Base-by-base conservation (phyloP, 2,797 vertebrate genomes). In the Lagodon rhomboides region DNA sequence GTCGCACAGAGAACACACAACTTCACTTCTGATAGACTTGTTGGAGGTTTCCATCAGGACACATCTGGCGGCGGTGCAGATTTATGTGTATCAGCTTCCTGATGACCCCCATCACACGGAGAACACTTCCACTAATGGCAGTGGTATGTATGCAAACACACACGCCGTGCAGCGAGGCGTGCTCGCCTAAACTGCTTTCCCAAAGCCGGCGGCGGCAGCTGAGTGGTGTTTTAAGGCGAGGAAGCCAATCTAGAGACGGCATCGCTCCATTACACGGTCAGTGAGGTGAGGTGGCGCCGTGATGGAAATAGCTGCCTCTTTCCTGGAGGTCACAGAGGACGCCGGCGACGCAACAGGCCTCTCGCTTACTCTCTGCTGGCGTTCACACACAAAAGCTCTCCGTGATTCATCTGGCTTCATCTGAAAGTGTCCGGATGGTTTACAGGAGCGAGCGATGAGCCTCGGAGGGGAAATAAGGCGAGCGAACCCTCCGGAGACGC, bases 241-340 rank as follows among this genome's bases (percentile, higher is more conserved):
- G 80, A 53, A 89, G 84, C 84, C 88, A 92, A 93, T 92, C 88
- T 83, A 68, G 67, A 64, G 16, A 1, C 67, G 4, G 86, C 82
- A 55, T 80, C 85, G 89, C 90, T 91, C 89, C 92, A 92, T 93
- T 93, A 93, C 89, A 72, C 64, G 85, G 87, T 74, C 89, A 90
- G 88, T 88, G 92, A 91, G 86, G 85, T 88, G 91, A 85, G 82
- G 78, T 77, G 68, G 79, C 23, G 85, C 77, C 58, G 22, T 73
- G 91, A 92, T 92, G 91, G 90, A 91, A 92, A 90, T 84, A 88
- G 86, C 84, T 80, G 83, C 84, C 75, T 82, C 82, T 59, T 73
- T 79, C 73, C 69, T 85, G 74, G 63, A 91, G 91, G 91, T 92
- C 91, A 88, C 80, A 80, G 75, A 89, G 90, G 91, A 93, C 85